Evolutionary conservation across 2,888 invertebrate species (phyloP).

Genomic region (Agrochola circellaris): DNA sequence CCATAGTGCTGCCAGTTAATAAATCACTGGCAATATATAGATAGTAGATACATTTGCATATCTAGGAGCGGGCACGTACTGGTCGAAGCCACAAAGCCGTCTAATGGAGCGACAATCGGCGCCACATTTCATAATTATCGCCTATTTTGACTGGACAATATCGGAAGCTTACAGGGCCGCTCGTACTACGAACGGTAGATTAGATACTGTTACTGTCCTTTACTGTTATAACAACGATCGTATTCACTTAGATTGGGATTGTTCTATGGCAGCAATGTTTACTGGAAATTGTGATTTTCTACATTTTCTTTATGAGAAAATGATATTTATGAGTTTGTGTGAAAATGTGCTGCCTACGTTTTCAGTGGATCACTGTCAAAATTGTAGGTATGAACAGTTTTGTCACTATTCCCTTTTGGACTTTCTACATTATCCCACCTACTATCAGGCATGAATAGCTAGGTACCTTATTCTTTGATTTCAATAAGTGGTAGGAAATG

Average conservation of each 20-base stretch:
- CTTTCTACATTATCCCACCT: too few species aligned
- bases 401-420: too few species aligned
- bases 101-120: slow-evolving; percentile 88
- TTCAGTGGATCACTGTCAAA: too few species aligned
- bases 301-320: neutral
- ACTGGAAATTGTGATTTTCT: neutral
- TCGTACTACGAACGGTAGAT: slow-evolving; percentile 71
- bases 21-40: slow-evolving; percentile 64
- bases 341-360: too few species aligned
- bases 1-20: slow-evolving; percentile 57
- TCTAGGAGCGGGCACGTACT: slow-evolving; percentile 79
- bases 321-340: too few species aligned
- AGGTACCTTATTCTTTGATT: too few species aligned
- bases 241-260: slow-evolving; percentile 40
- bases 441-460: too few species aligned
- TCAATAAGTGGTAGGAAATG: too few species aligned
- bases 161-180: slow-evolving; percentile 79
- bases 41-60: slow-evolving; percentile 81
- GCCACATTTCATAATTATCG: slow-evolving; percentile 89
- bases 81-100: slow-evolving; percentile 83
- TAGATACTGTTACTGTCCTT: slow-evolving; percentile 68
- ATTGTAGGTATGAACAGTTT: too few species aligned
- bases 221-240: slow-evolving; percentile 48
- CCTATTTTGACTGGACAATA: slow-evolving; percentile 88
- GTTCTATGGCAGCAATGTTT: neutral